Conservation (phyloP, 2,113 vertebrate genomes). For the Globicephala melas region DNA sequence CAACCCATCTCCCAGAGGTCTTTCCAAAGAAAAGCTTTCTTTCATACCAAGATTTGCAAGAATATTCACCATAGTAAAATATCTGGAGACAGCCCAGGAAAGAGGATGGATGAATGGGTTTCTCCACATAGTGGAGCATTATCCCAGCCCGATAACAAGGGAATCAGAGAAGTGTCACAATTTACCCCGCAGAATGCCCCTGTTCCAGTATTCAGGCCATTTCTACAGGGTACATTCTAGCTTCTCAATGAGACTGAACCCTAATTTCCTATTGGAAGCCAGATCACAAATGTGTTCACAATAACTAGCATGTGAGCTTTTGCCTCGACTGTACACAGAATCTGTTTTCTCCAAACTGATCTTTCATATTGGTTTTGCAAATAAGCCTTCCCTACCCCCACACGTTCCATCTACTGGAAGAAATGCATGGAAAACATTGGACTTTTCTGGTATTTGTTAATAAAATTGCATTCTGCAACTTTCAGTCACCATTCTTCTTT, state of each 20-base stretch:
- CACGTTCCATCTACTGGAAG: background rate
- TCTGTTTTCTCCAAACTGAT: background rate
- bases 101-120: background rate
- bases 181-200: background rate
- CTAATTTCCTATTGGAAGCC: background rate
- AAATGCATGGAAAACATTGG: background rate
- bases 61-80: background rate
- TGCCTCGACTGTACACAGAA: background rate
- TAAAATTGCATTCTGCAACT: background rate
- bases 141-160: rapidly evolving
- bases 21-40: background rate
- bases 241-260: background rate
- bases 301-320: background rate
- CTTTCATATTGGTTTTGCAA: background rate
- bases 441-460: background rate
- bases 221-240: background rate
- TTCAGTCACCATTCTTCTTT: background rate
- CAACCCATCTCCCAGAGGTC: background rate
- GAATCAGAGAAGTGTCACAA: background rate
- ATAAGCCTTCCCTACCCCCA: background rate
- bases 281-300: background rate
- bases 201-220: background rate
- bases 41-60: background rate
- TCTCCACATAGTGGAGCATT: background rate
- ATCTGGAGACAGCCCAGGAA: background rate